A percentile compares a stretch with the other conserved stretches of the same genome.
These are phyloP conservation scores for Eupeodes luniger DNA, from an alignment of 2,888 invertebrate species.

Conservation along the genomic window DNA sequence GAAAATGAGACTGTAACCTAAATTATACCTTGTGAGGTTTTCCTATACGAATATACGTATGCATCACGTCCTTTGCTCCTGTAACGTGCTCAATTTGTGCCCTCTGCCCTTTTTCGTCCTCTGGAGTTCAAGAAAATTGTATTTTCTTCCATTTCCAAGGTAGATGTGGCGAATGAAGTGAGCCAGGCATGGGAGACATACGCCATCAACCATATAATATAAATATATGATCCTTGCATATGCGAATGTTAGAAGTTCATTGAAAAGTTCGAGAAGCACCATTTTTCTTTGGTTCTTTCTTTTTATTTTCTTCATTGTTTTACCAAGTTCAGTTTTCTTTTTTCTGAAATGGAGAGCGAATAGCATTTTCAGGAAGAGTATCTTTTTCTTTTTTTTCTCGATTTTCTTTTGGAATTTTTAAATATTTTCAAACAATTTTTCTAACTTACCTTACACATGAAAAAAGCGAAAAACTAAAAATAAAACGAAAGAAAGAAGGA, in stretches of 20 bases:
- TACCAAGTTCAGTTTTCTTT: constrained; percentile 23
- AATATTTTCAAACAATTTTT: constrained; percentile 41
- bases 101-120: constrained; percentile 21
- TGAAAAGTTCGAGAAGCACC: constrained; percentile 53
- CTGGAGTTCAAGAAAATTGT: constrained; percentile 61
- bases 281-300: constrained; percentile 4
- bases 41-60: constrained; percentile 24
- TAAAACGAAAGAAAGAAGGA: neutral
- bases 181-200: neutral
- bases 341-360: constrained; percentile 15
- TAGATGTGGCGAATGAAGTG: neutral
- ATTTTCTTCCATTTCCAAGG: constrained; percentile 16
- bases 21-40: constrained; percentile 52
- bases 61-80: constrained; percentile 44
- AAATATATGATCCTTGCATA: constrained; percentile 11
- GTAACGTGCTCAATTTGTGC: constrained; percentile 61
- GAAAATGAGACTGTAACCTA: constrained; percentile 65
- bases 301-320: constrained; percentile 30
- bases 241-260: constrained; percentile 55
- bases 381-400: constrained; percentile 33
- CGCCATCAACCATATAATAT: neutral
- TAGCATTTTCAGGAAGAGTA: constrained; percentile 1
- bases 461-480: no score
- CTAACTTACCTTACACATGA: neutral
- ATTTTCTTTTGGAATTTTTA: constrained; percentile 48